These are phyloP conservation scores for Aldabrachelys gigantea DNA, from an alignment of 2,113 vertebrate genomes.

Conservation along the genomic window DNA sequence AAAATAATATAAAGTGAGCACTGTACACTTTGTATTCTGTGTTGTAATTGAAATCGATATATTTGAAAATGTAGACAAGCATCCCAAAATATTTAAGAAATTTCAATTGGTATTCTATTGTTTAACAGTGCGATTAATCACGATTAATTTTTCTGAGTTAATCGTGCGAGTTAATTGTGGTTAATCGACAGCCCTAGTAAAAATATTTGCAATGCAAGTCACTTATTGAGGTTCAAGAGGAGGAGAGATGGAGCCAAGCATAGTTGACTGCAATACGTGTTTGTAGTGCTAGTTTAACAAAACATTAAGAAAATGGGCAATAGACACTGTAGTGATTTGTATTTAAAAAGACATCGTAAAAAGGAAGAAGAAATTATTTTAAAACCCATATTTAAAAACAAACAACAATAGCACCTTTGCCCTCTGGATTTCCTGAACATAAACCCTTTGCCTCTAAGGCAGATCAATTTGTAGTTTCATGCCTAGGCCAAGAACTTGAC, in stretches of 20 bases:
- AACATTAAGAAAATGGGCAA: neutral
- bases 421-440: neutral
- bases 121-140: too few species aligned
- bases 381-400: neutral
- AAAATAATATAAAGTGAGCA: too few species aligned
- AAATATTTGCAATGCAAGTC: neutral
- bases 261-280: neutral
- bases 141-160: too few species aligned
- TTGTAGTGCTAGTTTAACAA: neutral
- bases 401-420: neutral
- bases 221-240: neutral
- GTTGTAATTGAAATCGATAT: too few species aligned
- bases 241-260: neutral
- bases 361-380: neutral
- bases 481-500: neutral
- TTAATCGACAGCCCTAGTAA: too few species aligned
- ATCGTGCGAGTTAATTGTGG: too few species aligned
- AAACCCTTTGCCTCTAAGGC: neutral
- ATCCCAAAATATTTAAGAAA: too few species aligned
- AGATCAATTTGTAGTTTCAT: neutral
- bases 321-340: neutral
- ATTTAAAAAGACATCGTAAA: neutral
- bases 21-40: too few species aligned
- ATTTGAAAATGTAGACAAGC: too few species aligned
- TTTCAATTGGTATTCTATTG: too few species aligned